Evolutionary conservation across 1,140 invertebrate genomes (phyloP).

Genomic region (Macrobrachium nipponense): DNA sequence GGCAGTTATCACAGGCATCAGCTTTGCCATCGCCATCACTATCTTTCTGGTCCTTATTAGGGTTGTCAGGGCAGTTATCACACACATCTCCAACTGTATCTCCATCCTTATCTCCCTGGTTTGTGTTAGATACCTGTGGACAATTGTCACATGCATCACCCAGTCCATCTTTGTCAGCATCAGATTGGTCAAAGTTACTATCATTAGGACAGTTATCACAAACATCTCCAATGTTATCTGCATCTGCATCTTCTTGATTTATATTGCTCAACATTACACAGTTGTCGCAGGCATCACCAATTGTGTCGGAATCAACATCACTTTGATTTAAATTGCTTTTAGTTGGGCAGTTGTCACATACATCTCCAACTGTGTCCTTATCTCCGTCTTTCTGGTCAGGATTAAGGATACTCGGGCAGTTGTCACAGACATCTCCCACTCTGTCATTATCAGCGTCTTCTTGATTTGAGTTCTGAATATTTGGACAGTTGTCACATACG

Average conservation of each 20-base stretch:
- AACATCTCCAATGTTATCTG: slow-evolving; percentile 3
- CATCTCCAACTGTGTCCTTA: not conserved
- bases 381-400: not conserved
- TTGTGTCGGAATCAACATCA: not conserved
- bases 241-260: not conserved
- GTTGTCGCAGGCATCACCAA: not conserved
- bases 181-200: not conserved
- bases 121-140: too few relatives aligned
- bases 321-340: not conserved
- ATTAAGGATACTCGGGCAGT: too few relatives aligned
- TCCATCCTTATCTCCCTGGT: not conserved
- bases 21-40: slow-evolving; percentile 2
- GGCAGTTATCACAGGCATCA: slow-evolving; percentile 19
- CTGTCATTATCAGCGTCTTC: slow-evolving; percentile 13
- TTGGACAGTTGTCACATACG: not conserved
- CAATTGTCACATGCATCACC: too few relatives aligned
- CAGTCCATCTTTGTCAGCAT: too few relatives aligned
- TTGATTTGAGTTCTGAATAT: not conserved
- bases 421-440: not conserved
- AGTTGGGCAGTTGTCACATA: not conserved
- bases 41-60: slow-evolving; percentile 6
- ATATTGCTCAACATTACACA: not conserved
- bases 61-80: not conserved
- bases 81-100: not conserved
- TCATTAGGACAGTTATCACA: not conserved